Evolutionary conservation across 2,888 invertebrate genomes (phyloP).

Genomic region (Napeogenes sylphis): DNA sequence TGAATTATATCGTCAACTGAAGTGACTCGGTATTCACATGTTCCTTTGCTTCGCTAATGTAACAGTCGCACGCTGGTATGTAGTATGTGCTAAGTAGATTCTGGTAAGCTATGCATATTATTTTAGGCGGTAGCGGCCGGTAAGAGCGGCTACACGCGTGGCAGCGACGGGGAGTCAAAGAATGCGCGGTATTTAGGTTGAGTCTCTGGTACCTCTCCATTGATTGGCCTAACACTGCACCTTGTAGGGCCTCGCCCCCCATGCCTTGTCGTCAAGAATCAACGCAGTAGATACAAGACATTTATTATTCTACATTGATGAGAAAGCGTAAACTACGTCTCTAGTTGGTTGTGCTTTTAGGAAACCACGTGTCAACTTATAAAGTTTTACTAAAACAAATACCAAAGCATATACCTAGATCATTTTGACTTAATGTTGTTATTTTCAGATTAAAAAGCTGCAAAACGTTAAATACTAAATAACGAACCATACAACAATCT

Average conservation of each 20-base stretch:
- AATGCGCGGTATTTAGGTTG: slow-evolving; percentile 76
- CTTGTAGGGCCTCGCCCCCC: slow-evolving; percentile 41
- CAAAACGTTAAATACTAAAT: background rate
- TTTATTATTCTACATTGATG: slow-evolving; percentile 57
- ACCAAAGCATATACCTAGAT: background rate
- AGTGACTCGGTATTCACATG: slow-evolving; percentile 1
- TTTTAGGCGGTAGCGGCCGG: slow-evolving; percentile 53
- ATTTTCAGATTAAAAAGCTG: too few species aligned
- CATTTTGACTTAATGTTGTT: background rate
- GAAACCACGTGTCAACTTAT: background rate
- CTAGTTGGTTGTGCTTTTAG: slow-evolving; percentile 37
- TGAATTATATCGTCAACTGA: background rate
- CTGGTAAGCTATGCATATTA: slow-evolving; percentile 31
- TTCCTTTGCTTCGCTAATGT: slow-evolving; percentile 23
- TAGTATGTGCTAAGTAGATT: slow-evolving; percentile 13
- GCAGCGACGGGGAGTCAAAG: slow-evolving; percentile 62
- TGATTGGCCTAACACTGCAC: slow-evolving; percentile 73
- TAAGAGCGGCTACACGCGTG: slow-evolving; percentile 66
- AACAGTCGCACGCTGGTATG: slow-evolving; percentile 25
- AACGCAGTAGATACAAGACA: slow-evolving; percentile 41
- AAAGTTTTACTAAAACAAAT: too few species aligned
- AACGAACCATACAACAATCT: background rate
- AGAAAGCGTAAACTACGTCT: slow-evolving; percentile 51
- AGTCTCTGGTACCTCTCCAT: slow-evolving; percentile 75
- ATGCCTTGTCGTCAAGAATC: slow-evolving; percentile 30